Base-by-base conservation (phyloP, 2,888 invertebrate species). In the Lordiphosa andalusiaca region DNA sequence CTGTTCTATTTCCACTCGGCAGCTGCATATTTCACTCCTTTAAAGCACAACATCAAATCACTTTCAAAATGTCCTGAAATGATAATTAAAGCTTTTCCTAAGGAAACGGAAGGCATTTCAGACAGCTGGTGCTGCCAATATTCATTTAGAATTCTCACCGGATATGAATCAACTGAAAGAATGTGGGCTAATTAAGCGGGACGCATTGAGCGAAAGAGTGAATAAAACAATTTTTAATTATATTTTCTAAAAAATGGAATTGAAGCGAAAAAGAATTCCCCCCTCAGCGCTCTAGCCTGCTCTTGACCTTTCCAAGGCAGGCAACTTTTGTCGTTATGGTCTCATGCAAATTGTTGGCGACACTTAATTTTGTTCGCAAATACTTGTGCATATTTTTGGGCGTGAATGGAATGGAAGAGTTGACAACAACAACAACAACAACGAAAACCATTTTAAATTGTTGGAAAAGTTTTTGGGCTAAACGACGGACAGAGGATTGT, bases 321-420 rank as follows among this genome's bases (percentile, higher is more conserved):
- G 39, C 53, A 16, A 46, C 25, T 44, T 13, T 66, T 50, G 49
- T 54, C 68, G 47, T 54, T 53, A 54, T 41, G 36, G 37, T 40
- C 63, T 40, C 63, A 72, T 80, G 73, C 56, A 72, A 84, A 84
- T 67, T 75, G 56, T 67, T 39, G 68, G 58, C 68, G 68, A 81
- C 70, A 77, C 63, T 81, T 72, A 76, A 81, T 84, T 84, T 67
- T 70, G 64, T 75, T 81, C 63, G 70, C 46, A 68, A 84, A 77
- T 73, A 68, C 68, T 76, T 84, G 49, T 54, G 81, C 66, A 70
- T 72, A 76, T 69, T 70, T 77, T 56, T 44, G 47, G 59, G 73
- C 65, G 53, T 57, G 42, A 37, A 55, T 53, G 57, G 57, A 42
- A 58, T 59, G 10, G 25, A 56, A 65, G 62, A 73, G 65, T 77